phyloP scores from a whole-genome alignment of 2,888 invertebrate genomes.

The Atethmia centrago region DNA sequence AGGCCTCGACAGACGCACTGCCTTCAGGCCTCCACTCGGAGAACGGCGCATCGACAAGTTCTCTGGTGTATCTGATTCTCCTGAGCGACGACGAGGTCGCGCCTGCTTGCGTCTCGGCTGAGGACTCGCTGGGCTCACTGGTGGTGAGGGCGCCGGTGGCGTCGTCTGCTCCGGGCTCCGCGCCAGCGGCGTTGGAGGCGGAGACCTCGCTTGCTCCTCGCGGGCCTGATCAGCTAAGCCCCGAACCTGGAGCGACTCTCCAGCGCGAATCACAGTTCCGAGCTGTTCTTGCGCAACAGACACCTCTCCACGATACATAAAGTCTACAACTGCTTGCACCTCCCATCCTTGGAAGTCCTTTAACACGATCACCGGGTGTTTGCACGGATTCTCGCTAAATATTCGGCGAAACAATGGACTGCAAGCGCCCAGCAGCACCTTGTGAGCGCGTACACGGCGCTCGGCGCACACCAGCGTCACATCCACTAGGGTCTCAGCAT shows the following conservation, averaged over 20 bases:
- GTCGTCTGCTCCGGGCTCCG: conserved; percentile 86
- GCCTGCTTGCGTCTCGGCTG: conserved; percentile 96
- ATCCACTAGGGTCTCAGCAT: conserved; percentile 96
- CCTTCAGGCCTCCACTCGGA: conserved; percentile 82
- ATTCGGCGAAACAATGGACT: conserved; percentile 97
- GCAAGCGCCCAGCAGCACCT: conserved; percentile 96
- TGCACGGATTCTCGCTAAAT: conserved; percentile 97
- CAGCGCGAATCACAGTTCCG: conserved; percentile 95
- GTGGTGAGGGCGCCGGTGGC: conserved; percentile 85
- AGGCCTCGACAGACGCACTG: conserved; percentile 84
- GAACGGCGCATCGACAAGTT: conserved; percentile 92
- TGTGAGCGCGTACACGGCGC: conserved; percentile 96
- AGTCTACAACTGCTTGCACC: conserved; percentile 97
- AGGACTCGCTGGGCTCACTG: conserved; percentile 93
- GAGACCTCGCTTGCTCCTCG: conserved; percentile 83
- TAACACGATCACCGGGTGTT: conserved; percentile 97
- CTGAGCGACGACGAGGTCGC: conserved; percentile 95
- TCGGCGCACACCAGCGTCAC: conserved; percentile 97
- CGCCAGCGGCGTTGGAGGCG: conserved; percentile 83
- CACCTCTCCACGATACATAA: conserved; percentile 98
- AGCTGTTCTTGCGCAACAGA: conserved; percentile 96
- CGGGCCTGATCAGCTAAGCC: conserved; percentile 93
- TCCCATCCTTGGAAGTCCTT: conserved; percentile 97
- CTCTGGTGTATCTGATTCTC: conserved; percentile 92
- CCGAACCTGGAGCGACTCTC: conserved; percentile 96